A percentile compares a stretch with the other conserved stretches of the same genome.
These are phyloP conservation scores for Triplophysa siluroides DNA, from an alignment of 2,113 vertebrate genomes.

Conservation along the genomic window DNA sequence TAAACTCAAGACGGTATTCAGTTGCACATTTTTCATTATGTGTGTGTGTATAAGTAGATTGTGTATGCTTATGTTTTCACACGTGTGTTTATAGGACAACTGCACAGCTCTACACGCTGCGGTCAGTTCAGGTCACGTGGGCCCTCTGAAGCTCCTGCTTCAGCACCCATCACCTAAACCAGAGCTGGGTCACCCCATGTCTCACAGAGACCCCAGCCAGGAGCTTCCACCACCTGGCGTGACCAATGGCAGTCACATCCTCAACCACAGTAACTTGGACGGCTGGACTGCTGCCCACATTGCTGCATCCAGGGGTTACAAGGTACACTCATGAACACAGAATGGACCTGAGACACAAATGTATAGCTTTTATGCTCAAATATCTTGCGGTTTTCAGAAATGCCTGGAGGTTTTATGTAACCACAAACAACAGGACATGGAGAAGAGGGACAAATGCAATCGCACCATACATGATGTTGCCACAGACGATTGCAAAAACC, in stretches of 20 bases:
- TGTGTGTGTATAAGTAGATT: not conserved
- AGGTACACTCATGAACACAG: conserved; percentile 71
- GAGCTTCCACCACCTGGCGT: conserved; percentile 39
- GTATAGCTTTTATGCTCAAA: not conserved
- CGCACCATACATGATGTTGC: conserved; percentile 92
- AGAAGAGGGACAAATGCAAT: conserved; percentile 87
- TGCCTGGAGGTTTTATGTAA: conserved; percentile 92
- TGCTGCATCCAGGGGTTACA: conserved; percentile 91
- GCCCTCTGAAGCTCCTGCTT: conserved; percentile 85
- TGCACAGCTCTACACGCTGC: conserved; percentile 87
- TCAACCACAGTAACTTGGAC: conserved; percentile 86
- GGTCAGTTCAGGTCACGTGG: conserved; percentile 84
- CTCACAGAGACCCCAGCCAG: not conserved
- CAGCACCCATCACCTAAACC: conserved; percentile 62
- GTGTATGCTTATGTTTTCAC: not conserved
- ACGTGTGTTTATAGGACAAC: conserved; percentile 77
- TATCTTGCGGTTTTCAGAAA: conserved; percentile 73
- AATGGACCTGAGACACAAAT: not conserved
- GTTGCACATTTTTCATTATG: not conserved
- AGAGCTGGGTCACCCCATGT: not conserved
- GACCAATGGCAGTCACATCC: conserved; percentile 69
- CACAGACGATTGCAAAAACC: conserved; percentile 95
- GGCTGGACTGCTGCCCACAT: conserved; percentile 95
- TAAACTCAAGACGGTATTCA: not conserved
- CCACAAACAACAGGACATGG: conserved; percentile 87